These are phyloP conservation scores for Cordylochernes scorpioides DNA, from an alignment of 2,888 invertebrate genomes.

Conservation along the genomic window DNA sequence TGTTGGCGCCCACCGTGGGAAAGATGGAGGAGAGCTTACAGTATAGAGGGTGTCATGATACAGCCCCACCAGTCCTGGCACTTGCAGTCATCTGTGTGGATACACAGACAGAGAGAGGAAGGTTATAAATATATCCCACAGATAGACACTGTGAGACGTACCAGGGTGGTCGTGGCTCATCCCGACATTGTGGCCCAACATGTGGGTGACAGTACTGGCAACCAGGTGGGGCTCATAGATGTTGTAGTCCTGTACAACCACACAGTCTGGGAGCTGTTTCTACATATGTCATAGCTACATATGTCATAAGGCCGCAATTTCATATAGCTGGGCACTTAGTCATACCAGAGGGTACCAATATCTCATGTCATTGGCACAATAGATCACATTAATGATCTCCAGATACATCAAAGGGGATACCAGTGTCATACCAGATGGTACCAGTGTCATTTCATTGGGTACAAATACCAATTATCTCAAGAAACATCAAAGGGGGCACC, in stretches of 20 bases:
- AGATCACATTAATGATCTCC: no score
- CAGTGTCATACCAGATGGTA: no score
- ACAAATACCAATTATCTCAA: no score
- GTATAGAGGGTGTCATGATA: conserved; percentile 77
- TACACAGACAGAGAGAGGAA: neutral
- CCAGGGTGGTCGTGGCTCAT: conserved; percentile 50
- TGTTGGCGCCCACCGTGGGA: neutral
- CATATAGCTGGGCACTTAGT: no score
- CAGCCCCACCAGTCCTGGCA: conserved; percentile 87
- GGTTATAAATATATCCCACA: neutral
- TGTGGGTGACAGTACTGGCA: conserved; percentile 85
- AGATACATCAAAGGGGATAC: no score
- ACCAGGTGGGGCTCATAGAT: conserved; percentile 70
- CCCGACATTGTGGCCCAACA: conserved; percentile 92
- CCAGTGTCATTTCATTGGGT: no score
- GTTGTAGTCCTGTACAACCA: conserved; percentile 38
- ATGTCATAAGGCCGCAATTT: no score
- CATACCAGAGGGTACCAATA: no score
- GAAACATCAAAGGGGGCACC: no score
- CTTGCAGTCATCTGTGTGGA: conserved; percentile 30
- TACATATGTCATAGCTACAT: neutral
- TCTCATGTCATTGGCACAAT: no score
- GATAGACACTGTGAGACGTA: no score
- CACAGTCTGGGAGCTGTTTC: neutral
- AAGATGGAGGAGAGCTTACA: conserved; percentile 20